Conservation (phyloP, 2,797 vertebrate genomes). For the Bucorvus abyssinicus region DNA sequence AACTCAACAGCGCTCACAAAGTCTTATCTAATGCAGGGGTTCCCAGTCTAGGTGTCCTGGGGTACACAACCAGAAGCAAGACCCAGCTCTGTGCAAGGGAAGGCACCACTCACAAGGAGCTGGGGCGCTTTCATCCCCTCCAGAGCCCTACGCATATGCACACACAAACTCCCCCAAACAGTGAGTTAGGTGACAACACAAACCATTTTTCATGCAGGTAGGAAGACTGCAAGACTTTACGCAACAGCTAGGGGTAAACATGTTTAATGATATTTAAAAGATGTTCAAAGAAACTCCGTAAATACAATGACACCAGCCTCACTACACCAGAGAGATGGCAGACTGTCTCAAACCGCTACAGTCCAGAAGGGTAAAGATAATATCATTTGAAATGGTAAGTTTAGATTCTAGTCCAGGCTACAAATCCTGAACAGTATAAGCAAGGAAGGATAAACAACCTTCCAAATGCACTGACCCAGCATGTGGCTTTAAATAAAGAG, state of each 20-base stretch:
- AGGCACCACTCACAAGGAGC: not conserved
- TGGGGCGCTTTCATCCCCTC: not conserved
- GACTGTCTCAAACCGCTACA: not conserved
- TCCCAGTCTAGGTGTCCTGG: not conserved
- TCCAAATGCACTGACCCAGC: not conserved
- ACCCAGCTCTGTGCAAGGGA: not conserved
- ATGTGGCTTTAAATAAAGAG: not conserved
- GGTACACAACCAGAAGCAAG: not conserved
- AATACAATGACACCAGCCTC: not conserved
- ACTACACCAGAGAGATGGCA: not conserved
- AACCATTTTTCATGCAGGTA: not conserved
- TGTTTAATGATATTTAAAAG: not conserved
- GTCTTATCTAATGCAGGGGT: not conserved
- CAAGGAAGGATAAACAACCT: not conserved
- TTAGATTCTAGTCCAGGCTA: not conserved
- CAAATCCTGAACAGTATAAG: not conserved
- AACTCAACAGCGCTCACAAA: not conserved
- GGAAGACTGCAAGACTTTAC: not conserved
- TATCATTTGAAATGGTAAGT: not conserved
- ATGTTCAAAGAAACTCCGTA: not conserved
- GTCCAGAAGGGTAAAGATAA: not conserved
- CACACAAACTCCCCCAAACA: accelerated
- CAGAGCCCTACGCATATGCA: not conserved
- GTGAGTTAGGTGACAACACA: not conserved
- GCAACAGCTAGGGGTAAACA: not conserved